Conservation (phyloP, 1,140 invertebrate species). For the Ceratosolen solmsi region DNA sequence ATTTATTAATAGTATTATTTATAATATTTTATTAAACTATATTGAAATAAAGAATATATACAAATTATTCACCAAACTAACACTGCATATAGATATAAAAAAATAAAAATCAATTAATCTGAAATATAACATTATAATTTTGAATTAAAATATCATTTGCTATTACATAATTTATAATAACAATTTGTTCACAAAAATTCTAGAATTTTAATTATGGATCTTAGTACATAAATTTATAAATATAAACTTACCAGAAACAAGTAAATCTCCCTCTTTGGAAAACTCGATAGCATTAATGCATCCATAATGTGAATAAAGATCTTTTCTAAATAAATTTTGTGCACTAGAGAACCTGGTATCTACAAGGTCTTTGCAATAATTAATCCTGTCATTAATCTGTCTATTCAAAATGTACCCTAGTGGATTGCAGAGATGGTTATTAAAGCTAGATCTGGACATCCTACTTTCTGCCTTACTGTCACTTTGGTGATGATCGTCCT, state of each 20-base stretch:
- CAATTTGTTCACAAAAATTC: no score
- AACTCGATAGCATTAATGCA: constrained; percentile 98
- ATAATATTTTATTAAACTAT: no score
- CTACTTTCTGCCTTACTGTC: neutral
- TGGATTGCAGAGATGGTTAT: constrained; percentile 65
- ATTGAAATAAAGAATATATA: no score
- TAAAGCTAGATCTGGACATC: neutral
- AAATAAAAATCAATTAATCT: no score
- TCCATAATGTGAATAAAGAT: constrained; percentile 92
- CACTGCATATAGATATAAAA: no score
- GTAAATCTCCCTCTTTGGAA: constrained; percentile 86
- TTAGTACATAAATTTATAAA: no score
- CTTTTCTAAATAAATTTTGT: constrained; percentile 86
- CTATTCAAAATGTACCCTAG: constrained; percentile 72
- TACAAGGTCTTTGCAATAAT: constrained; percentile 76
- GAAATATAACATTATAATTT: no score
- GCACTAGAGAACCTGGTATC: constrained; percentile 78
- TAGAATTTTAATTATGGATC: no score
- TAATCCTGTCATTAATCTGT: constrained; percentile 71
- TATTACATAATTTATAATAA: no score
- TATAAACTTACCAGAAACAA: constrained; percentile 85
- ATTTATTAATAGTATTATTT: no score
- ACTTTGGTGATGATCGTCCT: neutral
- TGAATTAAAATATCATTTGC: no score
- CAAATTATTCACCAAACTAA: no score